Evolutionary conservation across 1,140 invertebrate species (phyloP).

Genomic region (Cydia fagiglandana): DNA sequence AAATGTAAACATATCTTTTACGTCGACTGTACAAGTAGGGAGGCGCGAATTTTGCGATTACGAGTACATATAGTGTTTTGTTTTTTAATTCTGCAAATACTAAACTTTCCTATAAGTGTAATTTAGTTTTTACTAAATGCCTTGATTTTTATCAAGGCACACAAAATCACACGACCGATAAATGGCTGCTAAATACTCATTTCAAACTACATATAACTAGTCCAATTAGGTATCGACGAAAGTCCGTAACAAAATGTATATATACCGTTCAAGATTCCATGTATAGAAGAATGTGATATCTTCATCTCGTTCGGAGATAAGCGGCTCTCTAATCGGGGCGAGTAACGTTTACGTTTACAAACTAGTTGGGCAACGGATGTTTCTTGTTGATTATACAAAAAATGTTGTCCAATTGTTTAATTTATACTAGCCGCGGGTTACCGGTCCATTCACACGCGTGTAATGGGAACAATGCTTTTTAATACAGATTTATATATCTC

Average conservation of each 20-base stretch:
- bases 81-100: no score
- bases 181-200: not conserved
- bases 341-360: constrained; percentile 62
- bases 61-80: no score
- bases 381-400: constrained; percentile 53
- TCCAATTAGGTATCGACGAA: constrained; percentile 1
- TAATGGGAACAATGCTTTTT: constrained; percentile 18
- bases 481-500: constrained; percentile 9
- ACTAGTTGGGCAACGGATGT: constrained; percentile 65
- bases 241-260: constrained; percentile 29
- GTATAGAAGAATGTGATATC: constrained; percentile 43
- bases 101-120: no score
- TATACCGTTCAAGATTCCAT: constrained; percentile 26
- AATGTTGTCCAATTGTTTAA: constrained; percentile 46
- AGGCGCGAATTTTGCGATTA: no score
- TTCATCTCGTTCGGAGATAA: constrained; percentile 64
- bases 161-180: no score
- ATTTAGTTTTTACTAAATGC: no score
- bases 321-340: constrained; percentile 67
- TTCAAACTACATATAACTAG: not conserved
- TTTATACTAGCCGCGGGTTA: constrained; percentile 20
- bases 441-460: not conserved
- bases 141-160: no score
- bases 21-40: no score
- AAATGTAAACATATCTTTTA: no score